Evolutionary conservation across 2,113 vertebrate genomes (phyloP), one percentile per base, ranked within the genome.

Genomic region (Lepus timidus): DNA sequence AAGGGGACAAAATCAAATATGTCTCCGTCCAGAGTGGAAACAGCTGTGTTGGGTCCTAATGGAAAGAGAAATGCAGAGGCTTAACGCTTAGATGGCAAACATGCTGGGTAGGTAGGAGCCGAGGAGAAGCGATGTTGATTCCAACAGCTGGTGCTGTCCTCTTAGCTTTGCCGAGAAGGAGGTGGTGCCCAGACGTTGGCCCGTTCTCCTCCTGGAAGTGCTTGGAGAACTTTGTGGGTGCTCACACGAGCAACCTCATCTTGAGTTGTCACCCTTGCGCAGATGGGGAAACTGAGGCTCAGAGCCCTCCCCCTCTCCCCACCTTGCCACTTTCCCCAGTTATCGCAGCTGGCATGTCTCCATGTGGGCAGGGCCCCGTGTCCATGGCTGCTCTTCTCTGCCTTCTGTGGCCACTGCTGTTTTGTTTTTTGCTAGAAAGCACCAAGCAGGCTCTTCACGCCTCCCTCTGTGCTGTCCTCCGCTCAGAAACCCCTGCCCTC

Each of bases 1-100:
- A 68, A 33, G 65, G n/a, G 31, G 4, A 25, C 65, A 74, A 58
- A 67, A 70, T 68, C 5, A 20, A 90, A 62, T 74, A 81, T 31
- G 20, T 68, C n/a, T 82, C 58, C 44, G 39, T 84, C 76, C 23
- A 44, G 74, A 79, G 49, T 61, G 64, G 92, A 86, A 91, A 79
- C 13, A 87, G 25, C 31, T 83, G 78, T 84, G n/a, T 83, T 73
- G 85, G 92, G n/a, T 81, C 22, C 80, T 76, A 65, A 52, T n/a
- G 3, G 4, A 17, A 11, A 4, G 0, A 22, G 22, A 82, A 65
- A 39, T 29, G 0, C 39, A 58, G 52, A 88, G 22, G 71, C 27
- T 86, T 89, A 61, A 65, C 49, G 52, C 44, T 36, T 61, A 62
- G 49, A 71, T 78, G 78, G 83, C 76, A 79, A 61, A 67, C 20